phyloP scores from a whole-genome alignment of 2,797 vertebrate genomes.

The Nyctalus aviator region DNA sequence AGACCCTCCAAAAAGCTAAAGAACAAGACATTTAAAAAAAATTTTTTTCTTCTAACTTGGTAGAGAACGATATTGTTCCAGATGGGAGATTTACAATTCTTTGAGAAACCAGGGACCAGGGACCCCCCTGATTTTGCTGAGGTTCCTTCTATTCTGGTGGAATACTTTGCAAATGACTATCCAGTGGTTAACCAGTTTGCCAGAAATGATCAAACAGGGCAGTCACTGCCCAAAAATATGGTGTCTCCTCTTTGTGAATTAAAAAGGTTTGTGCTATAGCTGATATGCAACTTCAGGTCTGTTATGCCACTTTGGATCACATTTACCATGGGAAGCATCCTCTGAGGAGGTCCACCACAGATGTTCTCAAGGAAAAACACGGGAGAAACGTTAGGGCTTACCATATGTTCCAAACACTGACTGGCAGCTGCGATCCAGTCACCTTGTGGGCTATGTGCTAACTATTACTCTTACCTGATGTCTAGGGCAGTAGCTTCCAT shows the following conservation, averaged over 20 bases:
- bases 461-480: constrained; percentile 99
- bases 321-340: constrained; percentile 95
- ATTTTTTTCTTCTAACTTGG: no score
- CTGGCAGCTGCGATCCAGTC: constrained; percentile 98
- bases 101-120: constrained; percentile 92
- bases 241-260: constrained; percentile 96
- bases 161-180: constrained; percentile 98
- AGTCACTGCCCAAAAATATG: constrained; percentile 95
- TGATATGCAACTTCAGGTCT: constrained; percentile 98
- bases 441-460: constrained; percentile 97
- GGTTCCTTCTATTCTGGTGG: constrained; percentile 99
- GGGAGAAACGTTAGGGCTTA: constrained; percentile 94
- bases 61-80: no score
- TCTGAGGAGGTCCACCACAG: constrained; percentile 92
- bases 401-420: constrained; percentile 95
- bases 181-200: constrained; percentile 97
- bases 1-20: neutral
- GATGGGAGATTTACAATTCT: no score
- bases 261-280: constrained; percentile 98
- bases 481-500: constrained; percentile 97
- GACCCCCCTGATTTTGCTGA: constrained; percentile 98
- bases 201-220: constrained; percentile 96
- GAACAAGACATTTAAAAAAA: no score
- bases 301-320: constrained; percentile 97
- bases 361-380: constrained; percentile 94